These are phyloP conservation scores for Vireo altiloquus DNA, from an alignment of 2,113 vertebrate species.

Conservation along the genomic window DNA sequence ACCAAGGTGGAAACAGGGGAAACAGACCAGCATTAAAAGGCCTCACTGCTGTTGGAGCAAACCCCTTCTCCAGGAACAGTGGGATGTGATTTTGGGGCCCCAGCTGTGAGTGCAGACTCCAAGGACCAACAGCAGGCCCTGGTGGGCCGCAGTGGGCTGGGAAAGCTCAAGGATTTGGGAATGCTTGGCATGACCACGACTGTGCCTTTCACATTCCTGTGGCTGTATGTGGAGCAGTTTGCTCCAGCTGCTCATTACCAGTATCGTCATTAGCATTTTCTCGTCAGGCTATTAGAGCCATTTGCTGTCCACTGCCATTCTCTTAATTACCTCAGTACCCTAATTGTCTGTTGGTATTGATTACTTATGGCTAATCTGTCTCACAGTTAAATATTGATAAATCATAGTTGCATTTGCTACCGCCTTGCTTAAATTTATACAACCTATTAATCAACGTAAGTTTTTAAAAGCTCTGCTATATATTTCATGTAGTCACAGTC, in stretches of 20 bases:
- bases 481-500: not conserved
- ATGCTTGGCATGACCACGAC: not conserved
- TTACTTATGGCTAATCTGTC: not conserved
- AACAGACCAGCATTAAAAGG: not conserved
- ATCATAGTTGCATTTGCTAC: not conserved
- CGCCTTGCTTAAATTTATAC: not conserved
- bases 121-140: not conserved
- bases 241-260: not conserved
- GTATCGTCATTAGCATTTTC: not conserved
- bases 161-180: not conserved
- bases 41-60: fast-evolving
- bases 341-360: not conserved
- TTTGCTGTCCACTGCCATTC: not conserved
- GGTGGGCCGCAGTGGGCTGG: not conserved
- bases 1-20: not conserved
- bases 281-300: not conserved
- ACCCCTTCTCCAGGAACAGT: not conserved
- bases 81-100: fast-evolving
- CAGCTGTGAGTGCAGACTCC: fast-evolving
- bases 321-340: not conserved
- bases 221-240: not conserved
- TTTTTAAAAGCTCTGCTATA: not conserved
- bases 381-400: not conserved
- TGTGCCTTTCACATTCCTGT: not conserved
- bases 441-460: not conserved